Conservation (phyloP, 2,797 vertebrate genomes). For the Crocodylus rhombifer region DNA sequence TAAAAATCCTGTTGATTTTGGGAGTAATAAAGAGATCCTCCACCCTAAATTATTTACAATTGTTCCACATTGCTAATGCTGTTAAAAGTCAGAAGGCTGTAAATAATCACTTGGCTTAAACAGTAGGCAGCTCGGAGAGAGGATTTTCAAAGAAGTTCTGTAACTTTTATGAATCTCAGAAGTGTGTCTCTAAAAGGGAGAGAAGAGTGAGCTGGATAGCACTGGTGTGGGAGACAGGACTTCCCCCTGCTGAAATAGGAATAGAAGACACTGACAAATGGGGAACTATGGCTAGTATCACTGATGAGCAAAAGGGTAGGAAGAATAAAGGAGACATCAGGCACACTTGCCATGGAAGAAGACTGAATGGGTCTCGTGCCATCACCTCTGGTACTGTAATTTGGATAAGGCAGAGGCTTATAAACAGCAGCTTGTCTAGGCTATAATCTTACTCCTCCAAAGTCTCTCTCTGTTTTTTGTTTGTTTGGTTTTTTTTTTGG, state of each 20-base stretch:
- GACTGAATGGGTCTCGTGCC: not conserved
- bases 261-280: rapidly evolving
- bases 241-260: not conserved
- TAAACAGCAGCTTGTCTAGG: no score
- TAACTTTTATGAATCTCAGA: no score
- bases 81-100: not conserved
- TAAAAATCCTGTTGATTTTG: not conserved
- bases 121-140: not conserved
- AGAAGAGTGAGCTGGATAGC: not conserved
- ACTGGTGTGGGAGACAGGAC: not conserved
- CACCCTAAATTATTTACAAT: not conserved
- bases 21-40: rapidly evolving
- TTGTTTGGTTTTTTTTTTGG: no score
- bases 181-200: not conserved
- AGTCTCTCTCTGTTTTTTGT: no score
- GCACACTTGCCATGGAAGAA: not conserved
- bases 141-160: no score
- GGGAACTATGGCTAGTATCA: not conserved
- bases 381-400: not conserved
- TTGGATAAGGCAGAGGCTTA: not conserved
- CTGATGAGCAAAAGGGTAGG: no score
- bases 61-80: not conserved
- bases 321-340: not conserved
- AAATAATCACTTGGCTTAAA: not conserved
- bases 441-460: no score